A percentile compares a stretch with the other conserved stretches of the same genome.
phyloP scores from a whole-genome alignment of 2,113 vertebrate species.

The Sisor rabdophorus region DNA sequence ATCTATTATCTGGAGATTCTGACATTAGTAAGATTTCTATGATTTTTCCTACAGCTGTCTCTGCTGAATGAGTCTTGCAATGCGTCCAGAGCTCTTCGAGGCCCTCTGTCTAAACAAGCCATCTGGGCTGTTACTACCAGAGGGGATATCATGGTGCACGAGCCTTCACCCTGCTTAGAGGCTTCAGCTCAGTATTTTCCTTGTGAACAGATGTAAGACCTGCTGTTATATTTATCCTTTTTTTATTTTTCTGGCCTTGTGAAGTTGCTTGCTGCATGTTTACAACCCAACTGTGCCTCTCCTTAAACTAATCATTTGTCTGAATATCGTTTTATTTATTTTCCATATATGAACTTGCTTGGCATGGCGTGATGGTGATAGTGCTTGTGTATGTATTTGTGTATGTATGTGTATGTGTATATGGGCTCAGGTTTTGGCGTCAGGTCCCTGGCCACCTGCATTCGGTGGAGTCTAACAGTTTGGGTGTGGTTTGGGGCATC shows the following conservation, averaged over 20 bases:
- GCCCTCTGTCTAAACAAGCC: slow-evolving; percentile 80
- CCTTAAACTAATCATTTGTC: neutral
- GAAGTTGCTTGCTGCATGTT: slow-evolving; percentile 11
- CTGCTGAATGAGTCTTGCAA: slow-evolving; percentile 86
- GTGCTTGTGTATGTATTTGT: slow-evolving; percentile 1
- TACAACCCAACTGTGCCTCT: neutral
- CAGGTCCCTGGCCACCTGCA: slow-evolving; percentile 91
- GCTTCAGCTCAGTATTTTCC: slow-evolving; percentile 63
- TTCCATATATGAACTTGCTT: slow-evolving; percentile 18
- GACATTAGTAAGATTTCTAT: slow-evolving; percentile 14
- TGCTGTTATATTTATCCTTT: neutral
- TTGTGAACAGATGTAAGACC: slow-evolving; percentile 89
- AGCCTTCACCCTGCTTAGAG: slow-evolving; percentile 82
- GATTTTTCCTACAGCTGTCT: slow-evolving; percentile 69
- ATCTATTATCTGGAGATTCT: neutral
- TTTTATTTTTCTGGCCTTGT: neutral
- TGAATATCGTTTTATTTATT: neutral
- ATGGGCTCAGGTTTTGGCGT: slow-evolving; percentile 87
- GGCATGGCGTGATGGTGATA: slow-evolving; percentile 32
- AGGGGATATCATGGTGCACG: slow-evolving; percentile 92
- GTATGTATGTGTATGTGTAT: slow-evolving; percentile 32
- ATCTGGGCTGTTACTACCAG: slow-evolving; percentile 93
- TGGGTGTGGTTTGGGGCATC: slow-evolving; percentile 90
- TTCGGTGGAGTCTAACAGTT: slow-evolving; percentile 82
- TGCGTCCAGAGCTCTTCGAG: slow-evolving; percentile 77